phyloP scores from a whole-genome alignment of 2,888 invertebrate species.

The Erannis defoliaria region DNA sequence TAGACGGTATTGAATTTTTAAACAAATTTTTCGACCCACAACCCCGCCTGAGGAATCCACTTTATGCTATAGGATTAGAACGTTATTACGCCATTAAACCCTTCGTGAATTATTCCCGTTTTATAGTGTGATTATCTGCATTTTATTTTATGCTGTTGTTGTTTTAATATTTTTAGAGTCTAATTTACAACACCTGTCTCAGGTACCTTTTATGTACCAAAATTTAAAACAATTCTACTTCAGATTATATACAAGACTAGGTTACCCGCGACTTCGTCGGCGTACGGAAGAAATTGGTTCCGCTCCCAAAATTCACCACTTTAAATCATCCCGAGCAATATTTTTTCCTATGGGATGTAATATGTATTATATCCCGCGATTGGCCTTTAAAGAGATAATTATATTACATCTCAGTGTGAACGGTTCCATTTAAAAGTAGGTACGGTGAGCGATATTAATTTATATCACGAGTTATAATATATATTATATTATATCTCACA shows the following conservation, averaged over 20 bases:
- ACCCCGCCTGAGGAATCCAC: slow-evolving; percentile 62
- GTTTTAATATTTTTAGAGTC: slow-evolving; percentile 32
- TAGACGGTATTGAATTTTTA: slow-evolving; percentile 84
- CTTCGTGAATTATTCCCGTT: slow-evolving; percentile 65
- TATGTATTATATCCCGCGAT: no score
- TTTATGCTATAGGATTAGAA: slow-evolving; percentile 78
- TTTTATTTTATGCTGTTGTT: slow-evolving; percentile 35
- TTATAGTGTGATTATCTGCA: slow-evolving; percentile 44
- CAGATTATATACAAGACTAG: not conserved
- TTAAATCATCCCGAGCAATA: no score
- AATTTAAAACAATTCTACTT: slow-evolving; percentile 1
- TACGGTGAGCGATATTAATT: no score
- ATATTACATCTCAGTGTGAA: no score
- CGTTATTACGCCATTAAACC: slow-evolving; percentile 74
- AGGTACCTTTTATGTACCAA: slow-evolving; percentile 1
- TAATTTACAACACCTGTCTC: slow-evolving; percentile 29
- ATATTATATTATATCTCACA: no score
- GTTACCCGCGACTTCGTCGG: no score
- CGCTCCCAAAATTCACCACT: no score
- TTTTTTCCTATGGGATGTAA: no score
- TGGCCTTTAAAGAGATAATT: no score
- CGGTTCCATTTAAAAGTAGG: no score
- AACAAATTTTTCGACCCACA: slow-evolving; percentile 81
- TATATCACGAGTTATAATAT: no score
- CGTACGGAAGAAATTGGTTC: no score